phyloP scores from a whole-genome alignment of 2,888 invertebrate genomes.

The Amiota communis region DNA sequence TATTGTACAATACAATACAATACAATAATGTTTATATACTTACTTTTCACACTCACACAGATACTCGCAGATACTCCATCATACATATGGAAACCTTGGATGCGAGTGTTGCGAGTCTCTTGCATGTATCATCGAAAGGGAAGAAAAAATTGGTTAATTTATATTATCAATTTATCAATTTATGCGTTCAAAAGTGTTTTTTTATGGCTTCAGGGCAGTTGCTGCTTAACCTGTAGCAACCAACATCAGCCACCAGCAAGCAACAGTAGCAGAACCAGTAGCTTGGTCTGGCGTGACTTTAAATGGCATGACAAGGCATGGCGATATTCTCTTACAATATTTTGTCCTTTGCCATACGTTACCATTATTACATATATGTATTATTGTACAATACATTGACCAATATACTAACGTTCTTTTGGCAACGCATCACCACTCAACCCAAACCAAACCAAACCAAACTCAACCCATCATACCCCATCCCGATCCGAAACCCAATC shows the following conservation, averaged over 20 bases:
- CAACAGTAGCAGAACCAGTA: neutral
- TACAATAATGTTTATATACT: too few relatives aligned
- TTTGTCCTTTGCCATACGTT: too few relatives aligned
- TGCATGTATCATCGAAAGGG: conserved; percentile 34
- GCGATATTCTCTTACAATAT: too few relatives aligned
- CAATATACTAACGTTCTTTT: neutral
- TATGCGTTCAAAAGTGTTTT: conserved; percentile 62
- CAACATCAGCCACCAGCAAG: conserved; percentile 26
- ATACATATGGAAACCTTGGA: conserved; percentile 38
- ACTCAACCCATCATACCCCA: too few relatives aligned
- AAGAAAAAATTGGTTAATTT: conserved; percentile 57
- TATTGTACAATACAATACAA: too few relatives aligned
- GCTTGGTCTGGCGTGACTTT: neutral
- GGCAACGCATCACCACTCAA: too few relatives aligned
- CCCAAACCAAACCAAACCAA: too few relatives aligned
- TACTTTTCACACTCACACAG: neutral
- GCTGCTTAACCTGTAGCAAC: neutral
- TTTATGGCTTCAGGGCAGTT: conserved; percentile 49
- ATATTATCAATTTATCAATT: conserved; percentile 65
- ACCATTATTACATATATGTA: too few relatives aligned
- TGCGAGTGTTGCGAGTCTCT: conserved; percentile 38
- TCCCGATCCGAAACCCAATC: too few relatives aligned
- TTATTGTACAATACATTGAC: too few relatives aligned
- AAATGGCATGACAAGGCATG: too few relatives aligned
- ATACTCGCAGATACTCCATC: conserved; percentile 31